Evolutionary conservation across 2,888 invertebrate genomes (phyloP).

Genomic region (Diarsia brunnea): DNA sequence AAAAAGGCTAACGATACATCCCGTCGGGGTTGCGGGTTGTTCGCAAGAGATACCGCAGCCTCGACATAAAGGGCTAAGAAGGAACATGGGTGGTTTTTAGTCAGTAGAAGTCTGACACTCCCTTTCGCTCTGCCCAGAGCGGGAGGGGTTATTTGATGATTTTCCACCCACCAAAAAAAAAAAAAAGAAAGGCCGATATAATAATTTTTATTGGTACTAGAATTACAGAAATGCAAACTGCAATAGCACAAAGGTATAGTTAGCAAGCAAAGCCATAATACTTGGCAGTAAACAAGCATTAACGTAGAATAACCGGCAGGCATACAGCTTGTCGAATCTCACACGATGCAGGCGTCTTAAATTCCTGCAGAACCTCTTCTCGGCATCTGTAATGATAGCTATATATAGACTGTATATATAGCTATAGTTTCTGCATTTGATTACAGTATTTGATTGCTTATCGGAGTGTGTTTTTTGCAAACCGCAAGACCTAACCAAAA

Average conservation of each 20-base stretch:
- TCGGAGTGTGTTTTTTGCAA: not conserved
- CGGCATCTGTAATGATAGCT: constrained; percentile 6
- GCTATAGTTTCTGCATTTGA: not conserved
- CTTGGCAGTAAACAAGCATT: constrained; percentile 4
- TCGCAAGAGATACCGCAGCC: too few relatives aligned
- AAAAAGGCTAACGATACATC: too few relatives aligned
- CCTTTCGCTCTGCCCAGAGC: too few relatives aligned
- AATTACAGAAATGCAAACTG: constrained; percentile 8
- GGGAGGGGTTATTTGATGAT: too few relatives aligned
- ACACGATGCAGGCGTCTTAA: constrained; percentile 13
- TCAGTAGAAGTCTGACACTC: too few relatives aligned
- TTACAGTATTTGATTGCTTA: not conserved
- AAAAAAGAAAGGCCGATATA: too few relatives aligned
- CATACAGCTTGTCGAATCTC: constrained; percentile 12
- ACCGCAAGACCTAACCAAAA: not conserved
- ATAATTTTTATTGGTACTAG: not conserved
- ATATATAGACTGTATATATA: too few relatives aligned
- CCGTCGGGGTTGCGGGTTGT: too few relatives aligned
- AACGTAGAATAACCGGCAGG: constrained; percentile 8
- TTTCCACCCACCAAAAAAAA: too few relatives aligned
- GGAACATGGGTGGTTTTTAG: too few relatives aligned
- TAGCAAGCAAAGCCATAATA: not conserved
- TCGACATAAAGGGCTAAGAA: too few relatives aligned
- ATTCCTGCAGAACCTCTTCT: constrained; percentile 16
- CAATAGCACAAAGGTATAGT: constrained; percentile 14